Percentiles rank a stretch among this genome's conserved stretches.
phyloP scores from a whole-genome alignment of 2,113 vertebrate genomes.

The Ondatra zibethicus region DNA sequence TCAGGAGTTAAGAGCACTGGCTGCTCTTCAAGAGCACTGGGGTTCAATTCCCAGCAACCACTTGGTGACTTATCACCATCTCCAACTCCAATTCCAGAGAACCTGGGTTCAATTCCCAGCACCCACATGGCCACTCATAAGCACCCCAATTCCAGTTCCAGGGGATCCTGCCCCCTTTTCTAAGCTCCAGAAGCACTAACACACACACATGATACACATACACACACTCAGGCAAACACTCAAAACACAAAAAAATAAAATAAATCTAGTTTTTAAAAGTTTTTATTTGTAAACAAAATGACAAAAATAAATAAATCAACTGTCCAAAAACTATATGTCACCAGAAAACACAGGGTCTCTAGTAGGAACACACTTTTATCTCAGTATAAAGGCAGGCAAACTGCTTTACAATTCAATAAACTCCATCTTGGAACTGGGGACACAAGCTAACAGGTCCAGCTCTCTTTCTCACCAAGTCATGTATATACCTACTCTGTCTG shows the following conservation, averaged over 20 bases:
- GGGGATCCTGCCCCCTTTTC: background rate
- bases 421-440: background rate
- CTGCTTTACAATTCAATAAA: background rate
- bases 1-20: background rate
- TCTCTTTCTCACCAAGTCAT: background rate
- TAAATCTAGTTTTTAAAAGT: background rate
- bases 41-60: background rate
- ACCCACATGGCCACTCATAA: background rate
- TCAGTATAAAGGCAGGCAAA: background rate
- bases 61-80: background rate
- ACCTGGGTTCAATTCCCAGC: background rate
- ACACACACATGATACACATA: background rate
- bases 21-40: background rate
- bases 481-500: background rate
- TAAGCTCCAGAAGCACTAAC: background rate
- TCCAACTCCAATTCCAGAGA: background rate
- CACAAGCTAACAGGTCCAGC: background rate
- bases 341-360: background rate
- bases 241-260: background rate
- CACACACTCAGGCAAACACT: background rate
- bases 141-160: background rate
- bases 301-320: background rate
- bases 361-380: background rate
- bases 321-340: background rate
- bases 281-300: conserved; percentile 22